Evolutionary conservation across 2,797 vertebrate species (phyloP), one percentile per base, ranked within the genome.

Genomic region (Nannoperca obscura): DNA sequence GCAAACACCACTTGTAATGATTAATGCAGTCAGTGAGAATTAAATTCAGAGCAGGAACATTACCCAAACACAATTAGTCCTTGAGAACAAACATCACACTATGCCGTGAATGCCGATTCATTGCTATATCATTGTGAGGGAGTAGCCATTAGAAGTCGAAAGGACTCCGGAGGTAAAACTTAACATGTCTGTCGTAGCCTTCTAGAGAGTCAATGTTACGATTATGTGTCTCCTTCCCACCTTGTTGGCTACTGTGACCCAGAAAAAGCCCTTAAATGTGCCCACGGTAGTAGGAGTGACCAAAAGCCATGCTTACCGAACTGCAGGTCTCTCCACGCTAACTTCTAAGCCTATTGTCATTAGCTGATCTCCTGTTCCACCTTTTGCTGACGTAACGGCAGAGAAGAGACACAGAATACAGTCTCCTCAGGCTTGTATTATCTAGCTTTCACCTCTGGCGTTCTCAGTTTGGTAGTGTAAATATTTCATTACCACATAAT

Each of bases 401-500:
- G 69, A 82, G 68, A 82, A 58, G 74, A 90, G 88, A 90, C 85
- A 90, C 76, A 82, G 83, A 93, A 90, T 86, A 91, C 81, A 83
- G 63, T 78, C 83, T 93, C 87, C 86, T 92, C 86, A 52, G 91
- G 91, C 90, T 88, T 87, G 90, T 92, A 93, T 94, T 93, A 94
- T 95, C 91, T 89, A 65, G 89, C 92, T 91, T 93, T 94, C 92
- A 94, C 93, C 93, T 90, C 93, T 88, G 91, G 94, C 87, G 74
- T 92, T 94, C 92, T 95, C 92, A 84, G 91, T 95, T 96, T 95
- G 91, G 92, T 89, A 87, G 92, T 89, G 93, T 96, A 95, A 96
- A 96, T 96, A 96, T 96, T 96, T 96, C 88, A 96, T 96, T 94
- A 95, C 87, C 90, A 92, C 90, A 94, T 95, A 96, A 96, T 96